Evolutionary conservation across 2,888 invertebrate species (phyloP).

Genomic region (Pandemis heparana): DNA sequence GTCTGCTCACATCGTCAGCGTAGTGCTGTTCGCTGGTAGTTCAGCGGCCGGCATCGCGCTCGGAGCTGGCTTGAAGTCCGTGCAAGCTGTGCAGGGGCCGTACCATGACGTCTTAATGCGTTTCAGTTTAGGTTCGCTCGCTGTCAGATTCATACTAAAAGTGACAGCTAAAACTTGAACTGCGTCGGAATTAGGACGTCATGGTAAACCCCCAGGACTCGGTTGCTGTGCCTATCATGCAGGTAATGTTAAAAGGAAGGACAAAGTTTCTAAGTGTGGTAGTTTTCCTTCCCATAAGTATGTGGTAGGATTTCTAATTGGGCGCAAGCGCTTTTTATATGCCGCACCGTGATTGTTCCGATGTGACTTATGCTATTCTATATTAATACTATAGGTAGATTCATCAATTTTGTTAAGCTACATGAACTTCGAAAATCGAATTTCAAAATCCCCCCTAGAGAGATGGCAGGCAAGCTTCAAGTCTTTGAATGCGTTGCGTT

Average conservation of each 20-base stretch:
- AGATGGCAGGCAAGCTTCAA: too few relatives aligned
- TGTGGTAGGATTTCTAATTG: slow-evolving; percentile 93
- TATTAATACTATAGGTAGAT: not conserved
- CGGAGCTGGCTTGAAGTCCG: slow-evolving; percentile 87
- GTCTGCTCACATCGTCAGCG: slow-evolving; percentile 84
- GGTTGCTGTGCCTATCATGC: slow-evolving; percentile 85
- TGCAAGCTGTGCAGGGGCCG: slow-evolving; percentile 77
- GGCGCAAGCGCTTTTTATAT: too few relatives aligned
- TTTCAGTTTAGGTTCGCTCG: too few relatives aligned
- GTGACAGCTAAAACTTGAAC: too few relatives aligned
- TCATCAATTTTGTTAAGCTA: too few relatives aligned
- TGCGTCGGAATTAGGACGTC: too few relatives aligned
- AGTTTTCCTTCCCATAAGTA: slow-evolving; percentile 92
- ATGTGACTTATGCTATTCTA: not conserved
- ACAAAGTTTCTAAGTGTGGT: slow-evolving; percentile 74
- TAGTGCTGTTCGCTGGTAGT: slow-evolving; percentile 88
- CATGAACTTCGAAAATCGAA: too few relatives aligned
- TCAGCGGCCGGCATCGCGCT: slow-evolving; percentile 88
- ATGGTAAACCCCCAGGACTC: too few relatives aligned
- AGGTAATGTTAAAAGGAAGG: slow-evolving; percentile 69
- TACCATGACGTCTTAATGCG: too few relatives aligned
- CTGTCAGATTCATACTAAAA: too few relatives aligned
- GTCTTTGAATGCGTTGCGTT: not conserved
- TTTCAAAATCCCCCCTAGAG: too few relatives aligned
- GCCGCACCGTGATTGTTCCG: too few relatives aligned